phyloP scores from a whole-genome alignment of 2,113 vertebrate species.

The Ginglymostoma cirratum region DNA sequence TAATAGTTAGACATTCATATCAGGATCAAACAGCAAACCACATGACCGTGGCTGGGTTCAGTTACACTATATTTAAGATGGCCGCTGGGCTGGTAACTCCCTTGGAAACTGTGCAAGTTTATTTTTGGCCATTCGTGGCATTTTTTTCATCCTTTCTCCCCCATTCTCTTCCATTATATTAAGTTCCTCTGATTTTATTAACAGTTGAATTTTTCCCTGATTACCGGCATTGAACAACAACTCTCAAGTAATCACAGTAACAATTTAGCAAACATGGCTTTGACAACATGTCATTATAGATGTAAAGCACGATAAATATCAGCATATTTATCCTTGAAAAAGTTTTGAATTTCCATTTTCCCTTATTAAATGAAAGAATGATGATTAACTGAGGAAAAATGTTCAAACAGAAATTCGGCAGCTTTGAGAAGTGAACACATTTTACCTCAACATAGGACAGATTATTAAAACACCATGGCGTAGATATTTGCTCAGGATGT shows the following conservation, averaged over 20 bases:
- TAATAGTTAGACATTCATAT: not conserved
- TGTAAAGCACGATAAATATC: not conserved
- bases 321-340: not conserved
- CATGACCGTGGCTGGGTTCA: not conserved
- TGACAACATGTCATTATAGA: not conserved
- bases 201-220: not conserved
- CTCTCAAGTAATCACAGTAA: not conserved
- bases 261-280: not conserved
- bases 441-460: not conserved
- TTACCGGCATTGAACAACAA: not conserved
- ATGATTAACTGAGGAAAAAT: not conserved
- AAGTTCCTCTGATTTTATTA: not conserved
- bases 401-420: not conserved
- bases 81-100: not conserved
- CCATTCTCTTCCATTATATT: not conserved
- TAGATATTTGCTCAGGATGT: not conserved
- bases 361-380: not conserved
- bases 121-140: not conserved
- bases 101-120: not conserved
- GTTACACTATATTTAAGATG: not conserved
- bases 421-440: not conserved
- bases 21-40: not conserved
- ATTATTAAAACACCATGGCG: not conserved
- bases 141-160: not conserved
- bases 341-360: constrained; percentile 9